Evolutionary conservation across 1,140 invertebrate species (phyloP).

Genomic region (Pollicipes pollicipes): DNA sequence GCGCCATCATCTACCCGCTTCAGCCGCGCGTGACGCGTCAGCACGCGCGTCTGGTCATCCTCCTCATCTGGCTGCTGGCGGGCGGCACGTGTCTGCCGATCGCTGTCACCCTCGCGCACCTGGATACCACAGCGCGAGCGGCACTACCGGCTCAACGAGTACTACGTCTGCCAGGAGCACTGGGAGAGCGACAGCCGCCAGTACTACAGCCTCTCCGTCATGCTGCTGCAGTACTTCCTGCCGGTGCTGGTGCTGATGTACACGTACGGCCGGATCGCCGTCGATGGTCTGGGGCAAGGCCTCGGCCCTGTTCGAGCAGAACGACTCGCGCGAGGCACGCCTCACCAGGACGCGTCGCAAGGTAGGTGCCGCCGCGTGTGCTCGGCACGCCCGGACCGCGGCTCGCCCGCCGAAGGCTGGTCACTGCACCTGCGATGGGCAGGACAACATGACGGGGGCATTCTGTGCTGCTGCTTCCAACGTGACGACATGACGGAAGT

Average conservation of each 20-base stretch:
- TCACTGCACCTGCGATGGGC: too few species aligned
- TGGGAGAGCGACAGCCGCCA: constrained; percentile 29
- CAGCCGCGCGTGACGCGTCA: constrained; percentile 53
- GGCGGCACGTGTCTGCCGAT: constrained; percentile 62
- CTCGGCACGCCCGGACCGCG: too few species aligned
- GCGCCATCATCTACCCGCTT: constrained; percentile 73
- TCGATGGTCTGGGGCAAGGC: constrained; percentile 74
- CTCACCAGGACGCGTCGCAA: constrained; percentile 74
- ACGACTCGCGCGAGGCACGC: constrained; percentile 56
- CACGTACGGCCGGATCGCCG: constrained; percentile 67
- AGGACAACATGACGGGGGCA: too few species aligned
- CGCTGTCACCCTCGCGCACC: constrained; percentile 39
- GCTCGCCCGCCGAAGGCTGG: too few species aligned
- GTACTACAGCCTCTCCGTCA: constrained; percentile 54
- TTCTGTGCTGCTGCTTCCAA: too few species aligned
- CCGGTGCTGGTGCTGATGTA: constrained; percentile 65
- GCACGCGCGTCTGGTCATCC: constrained; percentile 48
- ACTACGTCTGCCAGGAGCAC: constrained; percentile 38
- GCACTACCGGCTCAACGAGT: constrained; percentile 13
- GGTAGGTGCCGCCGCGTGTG: too few species aligned
- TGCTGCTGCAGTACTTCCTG: constrained; percentile 67
- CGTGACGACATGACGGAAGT: too few species aligned
- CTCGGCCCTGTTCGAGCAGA: constrained; percentile 37
- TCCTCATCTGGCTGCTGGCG: constrained; percentile 40
- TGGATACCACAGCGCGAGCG: constrained; percentile 15